phyloP scores from a whole-genome alignment of 2,113 vertebrate species.

The Damaliscus lunatus region DNA sequence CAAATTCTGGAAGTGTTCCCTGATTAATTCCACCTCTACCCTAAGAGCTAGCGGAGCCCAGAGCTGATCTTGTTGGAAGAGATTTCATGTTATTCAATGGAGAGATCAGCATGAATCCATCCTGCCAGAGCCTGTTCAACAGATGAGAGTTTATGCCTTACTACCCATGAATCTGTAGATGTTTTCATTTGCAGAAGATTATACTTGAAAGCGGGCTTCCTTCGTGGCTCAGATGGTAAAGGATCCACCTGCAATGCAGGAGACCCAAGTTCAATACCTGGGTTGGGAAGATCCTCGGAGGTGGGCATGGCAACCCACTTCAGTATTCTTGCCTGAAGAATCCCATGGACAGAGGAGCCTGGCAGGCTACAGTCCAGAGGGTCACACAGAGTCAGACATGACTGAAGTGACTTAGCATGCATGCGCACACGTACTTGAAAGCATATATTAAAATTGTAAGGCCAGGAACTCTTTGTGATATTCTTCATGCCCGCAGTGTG shows the following conservation, averaged over 20 bases:
- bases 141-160: background rate
- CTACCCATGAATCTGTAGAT: background rate
- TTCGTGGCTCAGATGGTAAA: background rate
- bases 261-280: background rate
- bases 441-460: background rate
- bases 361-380: background rate
- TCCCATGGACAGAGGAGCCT: background rate
- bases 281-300: background rate
- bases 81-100: background rate
- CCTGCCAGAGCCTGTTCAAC: background rate
- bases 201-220: background rate
- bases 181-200: background rate
- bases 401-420: background rate
- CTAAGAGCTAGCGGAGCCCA: background rate
- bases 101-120: background rate
- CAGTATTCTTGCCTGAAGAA: background rate
- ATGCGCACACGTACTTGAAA: background rate
- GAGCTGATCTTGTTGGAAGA: background rate
- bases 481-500: background rate
- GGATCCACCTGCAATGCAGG: background rate
- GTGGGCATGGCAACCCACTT: background rate
- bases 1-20: slow-evolving; percentile 22
- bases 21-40: slow-evolving; percentile 54
- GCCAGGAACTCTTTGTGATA: background rate
- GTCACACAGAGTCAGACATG: background rate